Percentiles rank a stretch among this genome's conserved stretches.
Evolutionary conservation across 2,797 vertebrate species (phyloP).

Genomic region (Nannoperca obscura): DNA sequence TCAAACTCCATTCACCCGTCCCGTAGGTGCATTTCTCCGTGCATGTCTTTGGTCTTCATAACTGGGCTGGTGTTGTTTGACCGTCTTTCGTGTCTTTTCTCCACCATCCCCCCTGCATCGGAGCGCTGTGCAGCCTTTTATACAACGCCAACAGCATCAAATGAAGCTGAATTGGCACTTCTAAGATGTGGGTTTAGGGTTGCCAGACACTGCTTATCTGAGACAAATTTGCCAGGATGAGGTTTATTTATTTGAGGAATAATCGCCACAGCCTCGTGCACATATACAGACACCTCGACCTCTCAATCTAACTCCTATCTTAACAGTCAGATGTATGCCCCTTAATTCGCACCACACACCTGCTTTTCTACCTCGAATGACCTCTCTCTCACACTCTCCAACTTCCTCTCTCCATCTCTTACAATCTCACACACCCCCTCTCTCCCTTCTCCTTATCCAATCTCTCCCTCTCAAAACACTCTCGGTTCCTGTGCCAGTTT

Average conservation of each 20-base stretch:
- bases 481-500: constrained; percentile 46
- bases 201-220: constrained; percentile 70
- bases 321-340: neutral
- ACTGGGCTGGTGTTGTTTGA: constrained; percentile 33
- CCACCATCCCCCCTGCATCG: constrained; percentile 15
- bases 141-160: constrained; percentile 45
- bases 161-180: constrained; percentile 62
- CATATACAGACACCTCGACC: neutral
- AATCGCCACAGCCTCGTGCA: constrained; percentile 29
- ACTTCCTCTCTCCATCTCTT: constrained; percentile 42
- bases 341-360: constrained; percentile 14
- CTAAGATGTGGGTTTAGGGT: constrained; percentile 42
- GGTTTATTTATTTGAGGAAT: constrained; percentile 72
- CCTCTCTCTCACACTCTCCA: constrained; percentile 30
- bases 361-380: constrained; percentile 26
- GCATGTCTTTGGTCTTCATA: constrained; percentile 7
- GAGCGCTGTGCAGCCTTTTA: constrained; percentile 33
- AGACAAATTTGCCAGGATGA: constrained; percentile 74
- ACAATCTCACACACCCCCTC: constrained; percentile 31
- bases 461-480: constrained; percentile 13
- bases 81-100: constrained; percentile 16
- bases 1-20: constrained; percentile 21
- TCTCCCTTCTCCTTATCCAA: constrained; percentile 14
- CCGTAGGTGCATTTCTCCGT: neutral
- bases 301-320: neutral